phyloP scores from a whole-genome alignment of 2,888 invertebrate genomes.

The Tenthredo distinguenda region DNA sequence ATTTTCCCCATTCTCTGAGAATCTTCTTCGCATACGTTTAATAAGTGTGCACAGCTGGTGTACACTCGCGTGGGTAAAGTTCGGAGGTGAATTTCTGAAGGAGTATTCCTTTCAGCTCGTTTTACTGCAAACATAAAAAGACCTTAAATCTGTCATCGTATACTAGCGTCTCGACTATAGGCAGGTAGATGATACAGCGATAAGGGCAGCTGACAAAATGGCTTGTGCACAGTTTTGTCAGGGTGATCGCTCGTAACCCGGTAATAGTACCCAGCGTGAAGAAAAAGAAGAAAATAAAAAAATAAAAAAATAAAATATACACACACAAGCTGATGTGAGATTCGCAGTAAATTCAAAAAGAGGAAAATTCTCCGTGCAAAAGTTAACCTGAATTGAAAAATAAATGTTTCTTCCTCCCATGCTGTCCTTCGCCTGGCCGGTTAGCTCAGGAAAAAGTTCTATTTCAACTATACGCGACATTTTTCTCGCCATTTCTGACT shows the following conservation, averaged over 20 bases:
- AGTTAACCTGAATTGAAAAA: background rate
- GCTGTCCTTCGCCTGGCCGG: background rate
- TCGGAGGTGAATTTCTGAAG: constrained; percentile 29
- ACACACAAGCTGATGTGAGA: background rate
- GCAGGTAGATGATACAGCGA: constrained; percentile 35
- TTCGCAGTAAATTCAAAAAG: constrained; percentile 8
- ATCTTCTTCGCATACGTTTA: constrained; percentile 30
- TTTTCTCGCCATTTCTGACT: background rate
- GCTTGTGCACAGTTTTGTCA: constrained; percentile 36
- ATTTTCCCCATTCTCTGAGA: background rate
- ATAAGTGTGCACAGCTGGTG: constrained; percentile 42
- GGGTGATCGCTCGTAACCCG: constrained; percentile 37
- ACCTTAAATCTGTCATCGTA: constrained; percentile 29
- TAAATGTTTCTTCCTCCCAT: background rate
- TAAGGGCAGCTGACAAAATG: constrained; percentile 42
- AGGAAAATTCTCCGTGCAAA: background rate
- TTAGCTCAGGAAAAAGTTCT: background rate
- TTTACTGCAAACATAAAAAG: constrained; percentile 44
- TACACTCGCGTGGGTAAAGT: background rate
- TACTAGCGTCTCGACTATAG: constrained; percentile 35
- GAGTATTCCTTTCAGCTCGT: constrained; percentile 29
- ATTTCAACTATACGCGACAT: background rate
- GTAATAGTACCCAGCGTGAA: background rate
- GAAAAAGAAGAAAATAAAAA: background rate
- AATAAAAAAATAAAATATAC: background rate